These are phyloP conservation scores for Rhinogobio ventralis DNA, from an alignment of 2,797 vertebrate species.

Conservation along the genomic window DNA sequence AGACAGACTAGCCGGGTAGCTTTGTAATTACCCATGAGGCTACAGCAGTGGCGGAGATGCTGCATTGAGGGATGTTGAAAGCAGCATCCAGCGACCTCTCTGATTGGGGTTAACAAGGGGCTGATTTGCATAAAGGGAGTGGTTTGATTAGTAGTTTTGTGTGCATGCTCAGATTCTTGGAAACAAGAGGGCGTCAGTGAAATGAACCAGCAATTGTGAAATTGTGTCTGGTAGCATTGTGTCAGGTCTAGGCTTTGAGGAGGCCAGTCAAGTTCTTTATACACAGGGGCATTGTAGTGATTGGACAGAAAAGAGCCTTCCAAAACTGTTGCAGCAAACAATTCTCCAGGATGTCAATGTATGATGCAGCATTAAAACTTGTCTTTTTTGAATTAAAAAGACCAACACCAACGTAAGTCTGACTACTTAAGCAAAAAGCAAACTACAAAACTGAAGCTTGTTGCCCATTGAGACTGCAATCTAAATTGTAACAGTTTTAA, in stretches of 20 bases:
- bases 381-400: neutral
- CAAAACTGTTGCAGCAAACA: neutral
- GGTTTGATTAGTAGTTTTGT: conserved; percentile 54
- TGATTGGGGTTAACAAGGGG: conserved; percentile 82
- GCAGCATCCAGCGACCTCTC: conserved; percentile 67
- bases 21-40: conserved; percentile 53
- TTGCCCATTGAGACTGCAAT: neutral
- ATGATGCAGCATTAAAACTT: neutral
- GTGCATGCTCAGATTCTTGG: conserved; percentile 44
- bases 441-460: neutral
- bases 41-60: conserved; percentile 22
- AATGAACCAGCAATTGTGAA: conserved; percentile 18
- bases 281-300: neutral
- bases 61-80: conserved; percentile 49
- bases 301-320: neutral
- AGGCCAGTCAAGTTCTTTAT: conserved; percentile 15
- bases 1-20: conserved; percentile 22
- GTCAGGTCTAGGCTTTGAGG: neutral
- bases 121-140: conserved; percentile 78
- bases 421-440: neutral
- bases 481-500: neutral
- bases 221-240: neutral
- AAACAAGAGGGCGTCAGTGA: conserved; percentile 59
- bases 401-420: neutral
- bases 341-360: neutral